A percentile compares a stretch with the other conserved stretches of the same genome.
Conservation (phyloP, 1,140 invertebrate species). For the Papilio polyxenes region DNA sequence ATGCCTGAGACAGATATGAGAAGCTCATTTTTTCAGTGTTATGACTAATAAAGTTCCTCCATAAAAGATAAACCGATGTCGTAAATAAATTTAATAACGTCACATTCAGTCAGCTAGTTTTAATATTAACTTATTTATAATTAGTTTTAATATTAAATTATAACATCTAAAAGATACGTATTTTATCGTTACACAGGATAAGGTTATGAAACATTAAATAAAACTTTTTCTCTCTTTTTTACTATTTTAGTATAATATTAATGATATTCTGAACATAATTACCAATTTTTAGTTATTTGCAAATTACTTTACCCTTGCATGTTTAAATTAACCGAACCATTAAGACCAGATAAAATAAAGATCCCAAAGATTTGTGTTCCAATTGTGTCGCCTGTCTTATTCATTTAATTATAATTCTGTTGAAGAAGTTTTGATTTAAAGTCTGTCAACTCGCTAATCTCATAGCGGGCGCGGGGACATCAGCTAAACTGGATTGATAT, state of each 20-base stretch:
- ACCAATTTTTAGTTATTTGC: no score
- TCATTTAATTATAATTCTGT: conserved; percentile 26
- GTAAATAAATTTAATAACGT: conserved; percentile 5
- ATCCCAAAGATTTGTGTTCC: neutral
- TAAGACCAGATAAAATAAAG: neutral
- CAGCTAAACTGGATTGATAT: neutral
- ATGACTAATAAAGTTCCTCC: neutral
- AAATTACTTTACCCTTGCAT: no score
- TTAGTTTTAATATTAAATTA: no score
- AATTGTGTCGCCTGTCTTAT: neutral
- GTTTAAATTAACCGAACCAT: neutral
- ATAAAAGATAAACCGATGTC: neutral
- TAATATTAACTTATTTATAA: neutral
- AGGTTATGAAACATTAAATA: no score
- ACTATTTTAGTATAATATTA: neutral
- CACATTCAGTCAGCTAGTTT: neutral
- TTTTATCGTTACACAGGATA: no score
- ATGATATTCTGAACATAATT: no score
- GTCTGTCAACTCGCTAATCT: conserved; percentile 3
- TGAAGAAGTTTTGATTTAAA: conserved; percentile 12
- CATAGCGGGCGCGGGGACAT: neutral
- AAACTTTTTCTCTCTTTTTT: neutral
- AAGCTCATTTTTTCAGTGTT: neutral
- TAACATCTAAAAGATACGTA: no score
- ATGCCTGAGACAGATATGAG: neutral